Evolutionary conservation across 2,888 invertebrate species (phyloP).

Genomic region (Xanthia togata): DNA sequence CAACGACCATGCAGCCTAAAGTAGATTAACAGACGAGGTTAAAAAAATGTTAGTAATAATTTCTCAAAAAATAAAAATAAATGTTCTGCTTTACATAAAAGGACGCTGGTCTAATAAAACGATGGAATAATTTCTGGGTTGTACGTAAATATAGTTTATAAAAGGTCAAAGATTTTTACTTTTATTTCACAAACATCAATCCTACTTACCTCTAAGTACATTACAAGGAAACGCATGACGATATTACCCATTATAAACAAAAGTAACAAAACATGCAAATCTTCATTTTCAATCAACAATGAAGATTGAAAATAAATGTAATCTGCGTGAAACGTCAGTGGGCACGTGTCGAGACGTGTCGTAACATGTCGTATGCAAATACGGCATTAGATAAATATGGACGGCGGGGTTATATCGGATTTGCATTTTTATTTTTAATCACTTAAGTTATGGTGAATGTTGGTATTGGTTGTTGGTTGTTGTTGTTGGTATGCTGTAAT

Average conservation of each 20-base stretch:
- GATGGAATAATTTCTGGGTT: not conserved
- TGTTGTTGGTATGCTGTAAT: not conserved
- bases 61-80: too few relatives aligned
- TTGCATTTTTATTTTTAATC: slow-evolving; percentile 65
- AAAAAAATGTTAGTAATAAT: not conserved
- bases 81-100: too few relatives aligned
- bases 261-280: slow-evolving; percentile 61
- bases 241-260: slow-evolving; percentile 36
- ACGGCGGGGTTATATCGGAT: slow-evolving; percentile 65
- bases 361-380: slow-evolving; percentile 79
- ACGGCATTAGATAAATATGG: slow-evolving; percentile 69
- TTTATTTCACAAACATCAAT: not conserved
- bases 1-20: not conserved
- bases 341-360: slow-evolving; percentile 77
- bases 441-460: slow-evolving; percentile 27
- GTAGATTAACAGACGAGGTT: not conserved
- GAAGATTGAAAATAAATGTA: slow-evolving; percentile 87
- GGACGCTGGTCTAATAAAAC: too few relatives aligned
- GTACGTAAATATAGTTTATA: not conserved
- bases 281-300: slow-evolving; percentile 69
- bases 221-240: slow-evolving; percentile 30
- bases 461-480: not conserved
- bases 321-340: slow-evolving; percentile 78
- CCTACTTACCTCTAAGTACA: slow-evolving; percentile 1
- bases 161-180: not conserved